phyloP scores from a whole-genome alignment of 1,140 invertebrate species.

The Thaumetopoea pityocampa region DNA sequence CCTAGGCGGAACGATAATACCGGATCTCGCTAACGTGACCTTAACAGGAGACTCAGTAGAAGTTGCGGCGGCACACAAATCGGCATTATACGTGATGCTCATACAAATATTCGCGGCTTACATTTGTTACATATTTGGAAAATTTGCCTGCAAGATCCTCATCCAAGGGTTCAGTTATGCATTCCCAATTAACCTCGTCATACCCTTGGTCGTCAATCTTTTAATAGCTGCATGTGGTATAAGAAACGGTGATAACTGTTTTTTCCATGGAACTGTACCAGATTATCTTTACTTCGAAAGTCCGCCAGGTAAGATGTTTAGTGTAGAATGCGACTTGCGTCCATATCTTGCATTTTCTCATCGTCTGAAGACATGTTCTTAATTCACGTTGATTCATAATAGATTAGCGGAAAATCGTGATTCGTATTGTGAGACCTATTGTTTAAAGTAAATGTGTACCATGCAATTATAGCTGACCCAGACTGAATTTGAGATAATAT shows the following conservation, averaged over 20 bases:
- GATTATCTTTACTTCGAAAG: constrained; percentile 94
- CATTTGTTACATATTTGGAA: constrained; percentile 93
- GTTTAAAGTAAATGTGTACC: too few species aligned
- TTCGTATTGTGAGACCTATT: too few species aligned
- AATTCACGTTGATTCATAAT: too few species aligned
- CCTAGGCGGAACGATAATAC: constrained; percentile 76
- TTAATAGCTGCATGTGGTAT: constrained; percentile 93
- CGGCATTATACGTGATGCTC: constrained; percentile 86
- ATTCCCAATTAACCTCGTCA: constrained; percentile 94
- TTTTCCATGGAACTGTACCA: constrained; percentile 89
- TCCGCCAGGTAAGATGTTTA: constrained; percentile 76
- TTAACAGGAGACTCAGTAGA: constrained; percentile 83
- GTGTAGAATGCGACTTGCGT: too few species aligned
- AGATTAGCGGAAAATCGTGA: too few species aligned
- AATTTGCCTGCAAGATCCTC: constrained; percentile 97
- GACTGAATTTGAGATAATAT: too few species aligned
- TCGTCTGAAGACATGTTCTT: too few species aligned
- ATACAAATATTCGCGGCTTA: constrained; percentile 91
- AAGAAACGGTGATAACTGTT: constrained; percentile 89
- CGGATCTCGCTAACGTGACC: constrained; percentile 84
- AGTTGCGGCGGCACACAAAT: constrained; percentile 82
- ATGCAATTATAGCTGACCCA: too few species aligned
- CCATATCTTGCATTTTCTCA: too few species aligned
- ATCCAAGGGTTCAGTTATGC: constrained; percentile 98
- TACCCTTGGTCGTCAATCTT: constrained; percentile 92